Evolutionary conservation across 2,888 invertebrate genomes (phyloP), one percentile per base, ranked within the genome.

Genomic region (Athalia cordata): DNA sequence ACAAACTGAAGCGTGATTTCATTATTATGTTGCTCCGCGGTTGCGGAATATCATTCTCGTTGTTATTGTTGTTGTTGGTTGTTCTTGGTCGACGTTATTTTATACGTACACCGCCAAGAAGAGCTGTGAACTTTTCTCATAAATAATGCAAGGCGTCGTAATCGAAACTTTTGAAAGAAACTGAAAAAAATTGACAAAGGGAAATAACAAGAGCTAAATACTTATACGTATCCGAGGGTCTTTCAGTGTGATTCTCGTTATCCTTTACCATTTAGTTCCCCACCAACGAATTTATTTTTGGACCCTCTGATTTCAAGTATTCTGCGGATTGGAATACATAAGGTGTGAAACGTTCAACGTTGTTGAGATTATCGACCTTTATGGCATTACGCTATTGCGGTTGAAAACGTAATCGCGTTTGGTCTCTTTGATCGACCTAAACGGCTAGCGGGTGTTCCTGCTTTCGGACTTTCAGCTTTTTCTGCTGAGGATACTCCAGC

Each of bases 361-460:
- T 29, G 29, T 29, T 29, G 29, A 29, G 29, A 29, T 29, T 29
- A 29, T 29, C 29, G 29, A 29, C 29, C 29, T 29, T 29, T 29
- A 29, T 29, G 29, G 29, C 2, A 29, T 29, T 29, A 2, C 2
- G 29, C n/a, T 65, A 15, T 65, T 29, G 8, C 15, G 13, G 49
- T 3, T 45, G 45, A 9, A 77, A 59, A 52, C 4, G 6, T 9
- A 29, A 55, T 11, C 49, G 11, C 3, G 55, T 52, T 77, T 29
- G 67, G 4, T 62, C n/a, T 62, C 50, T 11, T 52, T 78, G 43
- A 84, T 85, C 8, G 29, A 29, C 29, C 82, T 87, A 86, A 83
- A 49, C 29, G 29, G n/a, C 47, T 45, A 64, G 64, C 64, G 43
- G 64, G 64, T 43, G 45, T 2, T 64, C n/a, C 7, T 64, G 64